Percentiles rank a stretch among this genome's conserved stretches.
These are phyloP conservation scores for Zingel zingel DNA, from an alignment of 2,113 vertebrate species.

Conservation along the genomic window DNA sequence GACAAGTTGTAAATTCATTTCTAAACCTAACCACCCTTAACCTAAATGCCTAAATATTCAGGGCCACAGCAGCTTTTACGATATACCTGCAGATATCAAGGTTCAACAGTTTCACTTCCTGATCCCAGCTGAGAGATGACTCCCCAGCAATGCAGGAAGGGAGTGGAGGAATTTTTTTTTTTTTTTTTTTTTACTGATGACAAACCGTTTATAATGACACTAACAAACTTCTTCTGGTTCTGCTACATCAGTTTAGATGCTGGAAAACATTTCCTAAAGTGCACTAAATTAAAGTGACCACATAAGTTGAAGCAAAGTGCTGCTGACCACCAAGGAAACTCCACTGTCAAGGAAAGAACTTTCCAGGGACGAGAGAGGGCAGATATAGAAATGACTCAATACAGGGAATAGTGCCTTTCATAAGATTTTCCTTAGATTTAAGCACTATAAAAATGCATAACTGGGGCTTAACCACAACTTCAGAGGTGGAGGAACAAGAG, in stretches of 20 bases:
- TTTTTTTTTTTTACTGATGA: neutral
- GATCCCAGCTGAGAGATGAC: conserved; percentile 44
- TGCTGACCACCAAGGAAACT: conserved; percentile 39
- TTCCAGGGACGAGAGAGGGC: conserved; percentile 31
- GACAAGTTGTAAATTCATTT: conserved; percentile 6
- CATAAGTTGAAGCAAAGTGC: conserved; percentile 14
- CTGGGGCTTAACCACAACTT: neutral
- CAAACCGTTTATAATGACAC: conserved; percentile 2
- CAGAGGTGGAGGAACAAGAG: neutral
- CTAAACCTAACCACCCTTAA: conserved; percentile 42
- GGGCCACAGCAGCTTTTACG: neutral
- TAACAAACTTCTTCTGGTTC: neutral
- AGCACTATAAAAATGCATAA: conserved; percentile 8
- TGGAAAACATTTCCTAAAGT: neutral
- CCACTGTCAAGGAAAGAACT: conserved; percentile 7
- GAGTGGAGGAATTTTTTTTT: neutral
- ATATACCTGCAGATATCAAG: conserved; percentile 12
- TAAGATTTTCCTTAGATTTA: conserved; percentile 35
- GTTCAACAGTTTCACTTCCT: conserved; percentile 31
- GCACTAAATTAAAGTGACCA: neutral
- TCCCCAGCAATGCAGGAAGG: conserved; percentile 52
- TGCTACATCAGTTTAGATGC: neutral
- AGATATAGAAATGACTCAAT: conserved; percentile 10
- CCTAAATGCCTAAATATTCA: conserved; percentile 44
- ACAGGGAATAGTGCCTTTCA: conserved; percentile 10